phyloP scores from a whole-genome alignment of 2,888 invertebrate species.

The Crematogaster levior region DNA sequence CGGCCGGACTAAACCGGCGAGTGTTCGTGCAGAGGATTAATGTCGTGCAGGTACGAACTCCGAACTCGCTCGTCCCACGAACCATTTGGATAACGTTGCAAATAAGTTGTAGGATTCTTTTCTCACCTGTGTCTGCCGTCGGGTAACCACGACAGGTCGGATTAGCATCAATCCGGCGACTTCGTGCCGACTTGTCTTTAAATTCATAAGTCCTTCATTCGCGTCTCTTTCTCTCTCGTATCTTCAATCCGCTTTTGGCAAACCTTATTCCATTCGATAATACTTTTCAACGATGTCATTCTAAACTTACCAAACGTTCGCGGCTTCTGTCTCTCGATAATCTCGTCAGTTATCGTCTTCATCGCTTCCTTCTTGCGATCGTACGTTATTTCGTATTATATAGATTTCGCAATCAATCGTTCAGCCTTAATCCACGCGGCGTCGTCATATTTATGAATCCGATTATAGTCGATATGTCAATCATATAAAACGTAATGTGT shows the following conservation, averaged over 20 bases:
- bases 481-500: not conserved
- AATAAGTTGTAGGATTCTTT: conserved; percentile 70
- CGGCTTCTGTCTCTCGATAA: conserved; percentile 40
- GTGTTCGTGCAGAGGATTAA: conserved; percentile 72
- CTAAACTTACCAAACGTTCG: conserved; percentile 20
- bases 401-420: conserved; percentile 29
- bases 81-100: conserved; percentile 68
- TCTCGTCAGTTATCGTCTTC: conserved; percentile 26
- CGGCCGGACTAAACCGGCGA: conserved; percentile 55
- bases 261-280: conserved; percentile 23
- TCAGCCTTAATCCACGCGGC: conserved; percentile 20
- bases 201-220: conserved; percentile 63
- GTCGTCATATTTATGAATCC: conserved; percentile 17
- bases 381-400: conserved; percentile 6
- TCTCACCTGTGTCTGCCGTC: conserved; percentile 66
- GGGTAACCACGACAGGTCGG: conserved; percentile 69
- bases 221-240: conserved; percentile 15
- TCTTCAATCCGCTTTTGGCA: conserved; percentile 13
- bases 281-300: conserved; percentile 44
- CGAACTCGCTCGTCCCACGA: conserved; percentile 55
- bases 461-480: conserved; percentile 17
- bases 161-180: conserved; percentile 78
- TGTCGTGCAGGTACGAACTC: conserved; percentile 70
- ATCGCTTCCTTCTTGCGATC: conserved; percentile 10
- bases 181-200: conserved; percentile 64